Conservation (phyloP, 1,140 invertebrate species). For the Drosophila ironensis region DNA sequence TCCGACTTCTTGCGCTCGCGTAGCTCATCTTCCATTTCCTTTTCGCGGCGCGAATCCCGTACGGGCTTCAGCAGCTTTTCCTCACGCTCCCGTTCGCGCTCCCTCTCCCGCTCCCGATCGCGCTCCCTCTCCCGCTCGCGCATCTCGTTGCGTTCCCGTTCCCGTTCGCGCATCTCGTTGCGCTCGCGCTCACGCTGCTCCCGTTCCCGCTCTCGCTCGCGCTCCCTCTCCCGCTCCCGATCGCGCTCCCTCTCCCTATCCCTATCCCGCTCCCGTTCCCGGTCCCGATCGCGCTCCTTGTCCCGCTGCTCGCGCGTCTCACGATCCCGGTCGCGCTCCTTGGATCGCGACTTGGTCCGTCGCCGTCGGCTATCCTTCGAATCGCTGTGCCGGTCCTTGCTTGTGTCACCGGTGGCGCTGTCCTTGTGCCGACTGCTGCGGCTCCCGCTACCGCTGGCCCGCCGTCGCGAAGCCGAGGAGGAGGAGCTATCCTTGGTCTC, state of each 20-base stretch:
- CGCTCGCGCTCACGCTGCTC: slow-evolving; percentile 82
- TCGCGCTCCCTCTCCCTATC: slow-evolving; percentile 79
- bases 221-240: slow-evolving; percentile 78
- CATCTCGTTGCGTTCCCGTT: slow-evolving; percentile 82
- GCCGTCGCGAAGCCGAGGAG: too few relatives aligned
- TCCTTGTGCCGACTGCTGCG: slow-evolving; percentile 12
- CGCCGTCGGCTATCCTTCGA: slow-evolving; percentile 56
- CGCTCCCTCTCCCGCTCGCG: slow-evolving; percentile 83
- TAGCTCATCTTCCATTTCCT: slow-evolving; percentile 95
- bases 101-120: slow-evolving; percentile 81
- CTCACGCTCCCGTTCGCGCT: slow-evolving; percentile 82
- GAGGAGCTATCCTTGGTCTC: not conserved
- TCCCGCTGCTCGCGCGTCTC: slow-evolving; percentile 82
- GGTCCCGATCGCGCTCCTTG: slow-evolving; percentile 77
- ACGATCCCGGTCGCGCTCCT: slow-evolving; percentile 82
- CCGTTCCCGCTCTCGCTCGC: slow-evolving; percentile 79
- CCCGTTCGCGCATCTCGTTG: slow-evolving; percentile 81
- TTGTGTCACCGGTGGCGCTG: slow-evolving; percentile 4
- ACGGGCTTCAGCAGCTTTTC: slow-evolving; percentile 83
- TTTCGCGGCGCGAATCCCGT: slow-evolving; percentile 87
- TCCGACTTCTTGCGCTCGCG: slow-evolving; percentile 95
- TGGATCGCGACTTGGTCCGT: slow-evolving; percentile 81
- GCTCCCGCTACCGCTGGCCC: not conserved
- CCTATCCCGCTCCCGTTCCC: slow-evolving; percentile 78
- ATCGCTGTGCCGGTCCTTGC: slow-evolving; percentile 57